Evolutionary conservation across 2,888 invertebrate species (phyloP), one percentile per base, ranked within the genome.

Genomic region (Drosophila neutralis): DNA sequence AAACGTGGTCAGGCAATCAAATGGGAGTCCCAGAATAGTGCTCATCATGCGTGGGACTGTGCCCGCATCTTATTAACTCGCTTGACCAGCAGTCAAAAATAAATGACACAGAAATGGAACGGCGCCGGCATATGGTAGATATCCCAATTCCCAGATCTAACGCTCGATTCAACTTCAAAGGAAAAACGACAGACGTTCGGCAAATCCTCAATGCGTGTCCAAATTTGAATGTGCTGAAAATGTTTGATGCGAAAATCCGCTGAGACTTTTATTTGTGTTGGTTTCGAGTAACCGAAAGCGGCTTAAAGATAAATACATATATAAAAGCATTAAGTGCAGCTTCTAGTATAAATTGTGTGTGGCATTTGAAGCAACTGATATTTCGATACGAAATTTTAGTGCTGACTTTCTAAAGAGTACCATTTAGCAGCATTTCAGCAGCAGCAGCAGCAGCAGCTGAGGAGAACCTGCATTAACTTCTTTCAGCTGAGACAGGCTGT

Each of bases 211-310:
- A 48, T 52, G n/a, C 40, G 8, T 52, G 63, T 56, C 40, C 57
- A 70, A 71, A 65, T 62, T 73, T 62, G 53, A 76, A 69, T 64
- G 57, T 59, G 56, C 31, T 76, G 76, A 66, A 69, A 64, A 51
- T 82, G 79, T 72, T 75, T 82, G 80, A 75, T 82, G 80, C 73
- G 73, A 40, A 57, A 85, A 82, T 72, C 83, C 88, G 54, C 35
- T 29, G 83, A 73, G 80, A 82, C 61, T 79, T 63, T 51, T 59
- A 58, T 58, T 15, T 57, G 11, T n/a, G 29, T 29, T 35, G 63
- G 59, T 70, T 48, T 70, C 31, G 45, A 51, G 10, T 35, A 42
- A 60, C 15, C 8, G 13, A n/a, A 27, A 31, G 59, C 51, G 15
- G 24, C 31, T 31, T 10, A 61, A 21, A 49, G 11, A 21, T 58